Base-by-base conservation (phyloP, 2,888 invertebrate genomes). In the Mesochorus sp. region DNA sequence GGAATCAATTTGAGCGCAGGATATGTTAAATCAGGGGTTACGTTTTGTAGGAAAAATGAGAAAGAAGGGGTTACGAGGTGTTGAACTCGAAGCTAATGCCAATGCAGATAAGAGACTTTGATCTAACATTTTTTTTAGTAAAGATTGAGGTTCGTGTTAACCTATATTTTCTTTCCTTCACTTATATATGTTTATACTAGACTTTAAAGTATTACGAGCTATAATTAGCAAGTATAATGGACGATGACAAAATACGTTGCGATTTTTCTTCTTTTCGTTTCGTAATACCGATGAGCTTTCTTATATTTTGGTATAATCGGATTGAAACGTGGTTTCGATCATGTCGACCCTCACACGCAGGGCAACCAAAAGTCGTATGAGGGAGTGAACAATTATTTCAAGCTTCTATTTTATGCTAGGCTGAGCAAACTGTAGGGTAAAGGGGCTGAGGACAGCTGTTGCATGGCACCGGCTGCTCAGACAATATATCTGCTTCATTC, bases 381-480 rank as follows among this genome's bases (percentile, higher is more conserved):
- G 82, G 85, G 82, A 80, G 59, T 62, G 75, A 81, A 81, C 84
- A 82, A 86, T 85, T 86, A 86, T 84, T 85, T 84, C 74, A 39
- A 75, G 66, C 39, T 62, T 61, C 76, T 81, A 84, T 85, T 86
- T 85, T 81, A 81, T 81, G 79, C 79, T 79, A 71, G 70, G 53
- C 75, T 39, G 47, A 55, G 66, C 68, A 37, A 39, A 61, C 53
- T 42, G 31, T 72, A 14, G 53, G 19, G 61, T 34, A 39, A 19
- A 67, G 42, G 55, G 64, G 47, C 49, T 47, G 62, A 68, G 17
- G 81, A 81, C 88, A 89, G 89, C 89, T 89, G 89, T 86, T 85
- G 86, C 75, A 73, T 70, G 86, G 84, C 87, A 87, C 88, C 88
- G 89, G 89, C 88, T 88, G 88, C 85, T 85, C 81, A 80, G 83